Base-by-base conservation (phyloP, 2,113 vertebrate genomes). In the Peucedramus taeniatus region DNA sequence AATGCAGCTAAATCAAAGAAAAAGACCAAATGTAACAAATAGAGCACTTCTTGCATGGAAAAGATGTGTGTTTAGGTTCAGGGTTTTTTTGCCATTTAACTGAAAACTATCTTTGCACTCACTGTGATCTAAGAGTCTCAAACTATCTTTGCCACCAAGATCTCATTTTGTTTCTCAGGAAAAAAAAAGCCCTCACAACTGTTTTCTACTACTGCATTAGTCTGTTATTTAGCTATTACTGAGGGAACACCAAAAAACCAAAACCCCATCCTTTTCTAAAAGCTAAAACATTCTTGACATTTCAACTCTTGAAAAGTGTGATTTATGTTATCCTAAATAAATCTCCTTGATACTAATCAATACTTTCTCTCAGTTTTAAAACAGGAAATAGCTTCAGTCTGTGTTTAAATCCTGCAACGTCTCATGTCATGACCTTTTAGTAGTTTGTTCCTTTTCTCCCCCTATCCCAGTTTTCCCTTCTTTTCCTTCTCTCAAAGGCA, bases 331-430 rank as follows among this genome's bases (percentile, higher is more conserved):
- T 59, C 75, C 82, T 90, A 95, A 91, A 88, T 94, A 50, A 90
- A 50, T 83, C 75, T 77, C 28, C 63, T 80, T 96, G 85, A 77
- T 93, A 90, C 92, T 92, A 92, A 95, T 97, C 94, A 91, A 96
- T 97, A 96, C 87, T 95, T 94, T 93, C 66, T 95, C 90, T 89
- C 35, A 17, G 44, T 90, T 96, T 95, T 96, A 96, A 95, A 96
- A 94, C 94, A 96, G 95, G 94, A 97, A 97, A 97, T 97, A 93
- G 92, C 44, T 97, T 92, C 88, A 88, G 94, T 94, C 92, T 97
- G 90, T 96, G 92, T 96, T 95, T 95, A 96, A 94, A 94, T 78
- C 79, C 51, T 94, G 76, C 76, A 53, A 66, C 0, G 79, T 96
- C 85, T 96, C 68, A 45, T 93, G 93, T 92, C 79, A 0, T 89